These are phyloP conservation scores for Metridium senile DNA, from an alignment of 92 coral and sea anemone genomes.

Conservation along the genomic window DNA sequence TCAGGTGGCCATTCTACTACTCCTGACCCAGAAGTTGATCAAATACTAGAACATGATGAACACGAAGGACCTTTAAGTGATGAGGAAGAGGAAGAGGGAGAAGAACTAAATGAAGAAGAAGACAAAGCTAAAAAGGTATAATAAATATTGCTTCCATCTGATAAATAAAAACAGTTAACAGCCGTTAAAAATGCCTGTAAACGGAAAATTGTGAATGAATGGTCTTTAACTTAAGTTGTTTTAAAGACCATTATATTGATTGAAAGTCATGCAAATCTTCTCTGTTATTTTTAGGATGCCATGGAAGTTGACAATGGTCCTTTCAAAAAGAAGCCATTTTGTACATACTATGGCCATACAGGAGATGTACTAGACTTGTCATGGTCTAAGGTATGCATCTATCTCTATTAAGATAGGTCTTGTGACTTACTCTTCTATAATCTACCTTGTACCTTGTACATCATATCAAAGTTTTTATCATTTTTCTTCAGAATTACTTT, in stretches of 20 bases:
- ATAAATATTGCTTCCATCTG: no score
- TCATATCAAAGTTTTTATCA: background rate
- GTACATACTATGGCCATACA: conserved; percentile 95
- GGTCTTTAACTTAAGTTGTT: background rate
- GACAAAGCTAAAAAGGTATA: conserved; percentile 37
- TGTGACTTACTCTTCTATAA: background rate
- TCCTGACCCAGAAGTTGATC: conserved; percentile 46
- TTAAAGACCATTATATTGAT: background rate
- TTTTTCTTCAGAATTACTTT: conserved; percentile 88
- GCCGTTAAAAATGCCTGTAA: no score
- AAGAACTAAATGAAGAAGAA: conserved; percentile 8
- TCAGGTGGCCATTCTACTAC: conserved; percentile 38
- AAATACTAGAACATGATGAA: conserved; percentile 25
- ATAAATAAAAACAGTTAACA: background rate
- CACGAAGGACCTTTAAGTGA: conserved; percentile 6
- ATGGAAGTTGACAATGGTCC: conserved; percentile 92
- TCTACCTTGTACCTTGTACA: background rate
- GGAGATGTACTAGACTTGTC: conserved; percentile 96
- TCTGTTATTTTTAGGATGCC: conserved; percentile 3
- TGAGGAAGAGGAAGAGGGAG: conserved; percentile 7
- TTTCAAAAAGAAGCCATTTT: conserved; percentile 85
- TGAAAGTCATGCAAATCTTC: background rate
- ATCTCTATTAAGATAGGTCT: no score
- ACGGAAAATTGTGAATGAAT: background rate
- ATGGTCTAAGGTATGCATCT: conserved; percentile 92